These are phyloP conservation scores for Scaeva pyrastri DNA, from an alignment of 2,888 invertebrate species.

Conservation along the genomic window DNA sequence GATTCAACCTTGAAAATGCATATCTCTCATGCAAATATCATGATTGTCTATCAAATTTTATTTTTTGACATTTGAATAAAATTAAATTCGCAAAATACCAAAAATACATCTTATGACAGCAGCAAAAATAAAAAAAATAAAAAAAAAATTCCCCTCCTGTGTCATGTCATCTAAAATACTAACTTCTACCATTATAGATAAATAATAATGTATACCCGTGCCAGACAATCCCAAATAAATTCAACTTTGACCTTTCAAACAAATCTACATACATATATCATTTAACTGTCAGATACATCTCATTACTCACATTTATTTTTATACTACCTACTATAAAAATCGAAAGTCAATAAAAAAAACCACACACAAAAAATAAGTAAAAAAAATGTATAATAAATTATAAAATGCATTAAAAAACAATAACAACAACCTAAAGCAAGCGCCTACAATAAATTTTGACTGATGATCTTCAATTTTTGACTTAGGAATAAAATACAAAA, in stretches of 20 bases:
- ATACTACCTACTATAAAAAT: conserved; percentile 17
- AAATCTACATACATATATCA: conserved; percentile 41
- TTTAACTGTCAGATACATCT: conserved; percentile 38
- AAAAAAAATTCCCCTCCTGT: too few relatives aligned
- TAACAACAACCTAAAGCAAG: conserved; percentile 6
- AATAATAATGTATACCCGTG: not conserved
- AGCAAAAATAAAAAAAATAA: conserved; percentile 1
- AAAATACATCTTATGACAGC: conserved; percentile 13
- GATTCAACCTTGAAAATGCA: conserved; percentile 67
- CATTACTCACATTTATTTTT: conserved; percentile 52
- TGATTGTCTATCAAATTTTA: conserved; percentile 47
- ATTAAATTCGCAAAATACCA: not conserved
- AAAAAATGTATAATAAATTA: not conserved
- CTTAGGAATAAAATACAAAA: conserved; percentile 2
- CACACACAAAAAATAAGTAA: not conserved
- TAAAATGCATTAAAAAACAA: conserved; percentile 37
- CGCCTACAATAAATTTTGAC: conserved; percentile 59
- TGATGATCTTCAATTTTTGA: conserved; percentile 43
- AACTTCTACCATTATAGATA: fast-evolving
- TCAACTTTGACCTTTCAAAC: conserved; percentile 65
- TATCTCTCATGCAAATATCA: conserved; percentile 52
- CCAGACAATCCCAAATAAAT: conserved; percentile 3
- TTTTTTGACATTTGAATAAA: conserved; percentile 43
- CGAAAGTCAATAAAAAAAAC: conserved; percentile 37
- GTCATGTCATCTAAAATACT: not conserved